Base-by-base conservation (phyloP, 1,140 invertebrate species). In the Apis mellifera region DNA sequence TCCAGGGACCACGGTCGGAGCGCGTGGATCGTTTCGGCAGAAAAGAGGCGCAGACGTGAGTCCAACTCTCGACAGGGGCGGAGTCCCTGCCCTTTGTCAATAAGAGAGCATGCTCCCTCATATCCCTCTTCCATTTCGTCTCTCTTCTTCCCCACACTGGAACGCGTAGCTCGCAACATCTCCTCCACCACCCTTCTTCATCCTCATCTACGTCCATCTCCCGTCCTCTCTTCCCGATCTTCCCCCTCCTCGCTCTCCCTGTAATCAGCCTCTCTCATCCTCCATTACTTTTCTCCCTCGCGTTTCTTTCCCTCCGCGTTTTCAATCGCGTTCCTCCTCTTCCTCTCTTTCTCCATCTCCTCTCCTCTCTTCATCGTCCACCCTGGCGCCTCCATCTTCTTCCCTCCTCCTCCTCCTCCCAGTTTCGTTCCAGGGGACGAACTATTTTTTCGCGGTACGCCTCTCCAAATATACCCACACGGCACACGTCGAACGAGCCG, bases 41-140 rank as follows among this genome's bases (percentile, higher is more conserved):
- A 62, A 54, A 55, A 55, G 32, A 82, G 76, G 72, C 83, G 85
- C 83, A 79, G 82, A 65, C 73, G 83, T 72, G 66, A 62, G 74
- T 59, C 60, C 73, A 42, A 48, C 69, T 80, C 26, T 59, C 26
- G 9, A 54, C 60, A 82, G 83, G 85, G 77, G 83, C 65, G 74
- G 72, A 80, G 85, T 85, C 72, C 71, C 68, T 78, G 59, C 71
- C 82, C 71, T 54, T 72, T 62, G 78, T 76, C 79, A 70, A 86
- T 86, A 82, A 66, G 23, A 66, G 48, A 75, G 60, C 85, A 72
- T 19, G 19, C 75, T 69, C 72, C n/a, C 48, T 84, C 71, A 19
- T 71, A 68, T 48, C 72, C 65, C 26, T 76, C 60, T 52, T n/a
- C n/a, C n/a, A 48, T 55, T 66, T 72, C 64, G 65, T 32, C 54